Evolutionary conservation across 1,140 invertebrate genomes (phyloP), one percentile per base, ranked within the genome.

Genomic region (Cotesia vestalis): DNA sequence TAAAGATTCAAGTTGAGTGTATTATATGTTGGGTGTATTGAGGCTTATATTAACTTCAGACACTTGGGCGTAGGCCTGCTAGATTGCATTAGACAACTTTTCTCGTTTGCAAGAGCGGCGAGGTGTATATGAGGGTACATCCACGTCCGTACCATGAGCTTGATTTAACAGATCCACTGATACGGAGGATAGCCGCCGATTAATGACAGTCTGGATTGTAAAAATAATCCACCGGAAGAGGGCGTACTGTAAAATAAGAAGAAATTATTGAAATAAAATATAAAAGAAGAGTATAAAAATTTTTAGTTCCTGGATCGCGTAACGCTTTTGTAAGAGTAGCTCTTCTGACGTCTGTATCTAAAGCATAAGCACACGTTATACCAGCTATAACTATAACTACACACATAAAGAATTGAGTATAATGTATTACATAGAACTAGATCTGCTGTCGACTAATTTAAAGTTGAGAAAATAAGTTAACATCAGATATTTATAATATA

Each of bases 231-330:
- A 73, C 64, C 72, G 72, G 71, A 73, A 69, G 60, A 64, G 66
- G 72, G 67, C 72, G 66, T 66, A 46, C 11, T 46, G 40, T 3
- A 27, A 27, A 27, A 27, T 27, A 27, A 27, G 27, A 27, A 27
- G 27, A 27, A 46, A 46, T 11, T 8, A 11, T 6, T 9, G 40
- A 46, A 46, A 46, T 9, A 46, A 46, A 46, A 46, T 46, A 5
- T 40, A 1, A 40, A 40, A 40, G 6, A 46, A 6, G 2, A 46
- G 6, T 46, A 46, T 9, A 46, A 59, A 52, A 53, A 40, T 20
- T 20, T 36, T 61, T 59, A 73, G 66, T 69, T 69, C 72, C 66
- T 69, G 66, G 66, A 69, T 69, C 72, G 40, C 66, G 67, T 73
- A 73, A 72, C 64, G 40, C 66, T n/a, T 60, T 66, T 38, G 3